Base-by-base conservation (phyloP, 1,140 invertebrate species). In the Atta colombica region DNA sequence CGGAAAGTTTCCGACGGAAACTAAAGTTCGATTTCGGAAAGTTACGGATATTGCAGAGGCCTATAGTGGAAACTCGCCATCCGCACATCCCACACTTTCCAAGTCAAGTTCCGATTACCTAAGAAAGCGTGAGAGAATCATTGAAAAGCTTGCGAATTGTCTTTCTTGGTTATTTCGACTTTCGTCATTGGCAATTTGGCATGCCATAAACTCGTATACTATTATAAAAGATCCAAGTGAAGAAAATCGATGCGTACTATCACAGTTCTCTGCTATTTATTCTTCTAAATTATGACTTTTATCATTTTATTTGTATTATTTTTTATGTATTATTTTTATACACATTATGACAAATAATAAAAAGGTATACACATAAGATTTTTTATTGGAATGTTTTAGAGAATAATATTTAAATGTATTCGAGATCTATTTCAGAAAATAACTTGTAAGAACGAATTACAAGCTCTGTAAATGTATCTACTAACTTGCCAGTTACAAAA, bases 11-110 rank as follows among this genome's bases (percentile, higher is more conserved):
- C 16, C 25, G 18, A 28, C 25, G 25, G n/a, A 16, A 51, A 31
- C 69, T 74, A 8, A 84, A 84, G 80, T 74, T 51, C 55, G n/a
- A 84, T 84, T 84, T 74, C 80, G 58, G 14, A 84, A 74, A 84
- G 80, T 84, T 84, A 74, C 39, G 74, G 45, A 78, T 78, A 78
- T 78, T 78, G 61, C 31, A 2, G 49, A 85, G 82, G 82, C 61
- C 61, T 85, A 85, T 51, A 69, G 35, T 55, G 21, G 25, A 66
- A 63, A 2, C 25, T 25, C 71, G 18, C 45, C 39, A 81, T 60
- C 31, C 80, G 18, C 18, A 25, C 58, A 49, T 39, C 18, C 18
- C 55, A 63, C 75, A 75, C 58, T 75, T 84, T 63, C 71, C 39
- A 21, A 74, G 14, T 25, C 18, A 63, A 82, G 51, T 82, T 63